These are phyloP conservation scores for Agapostemon virescens DNA, from an alignment of 2,888 invertebrate species.

Conservation along the genomic window DNA sequence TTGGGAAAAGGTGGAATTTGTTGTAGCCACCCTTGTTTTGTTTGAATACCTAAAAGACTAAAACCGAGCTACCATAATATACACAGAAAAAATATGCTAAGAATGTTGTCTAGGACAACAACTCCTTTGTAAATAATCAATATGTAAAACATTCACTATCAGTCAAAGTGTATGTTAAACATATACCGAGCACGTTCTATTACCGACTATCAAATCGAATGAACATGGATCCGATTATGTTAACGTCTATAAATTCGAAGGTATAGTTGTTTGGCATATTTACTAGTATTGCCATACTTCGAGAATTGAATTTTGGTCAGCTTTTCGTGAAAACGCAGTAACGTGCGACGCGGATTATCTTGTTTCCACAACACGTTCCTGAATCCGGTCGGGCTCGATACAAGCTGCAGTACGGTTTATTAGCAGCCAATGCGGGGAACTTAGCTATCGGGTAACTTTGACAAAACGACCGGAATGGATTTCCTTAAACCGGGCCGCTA, in stretches of 20 bases:
- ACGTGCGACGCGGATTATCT: background rate
- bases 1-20: too few relatives aligned
- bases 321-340: background rate
- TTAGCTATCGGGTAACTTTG: slow-evolving; percentile 8
- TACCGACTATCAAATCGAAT: too few relatives aligned
- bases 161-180: too few relatives aligned
- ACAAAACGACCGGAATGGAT: slow-evolving; percentile 16
- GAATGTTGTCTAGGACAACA: too few relatives aligned
- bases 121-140: too few relatives aligned
- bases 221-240: too few relatives aligned
- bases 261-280: background rate
- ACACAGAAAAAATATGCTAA: too few relatives aligned
- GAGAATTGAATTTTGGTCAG: background rate
- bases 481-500: slow-evolving; percentile 15
- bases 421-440: slow-evolving; percentile 15
- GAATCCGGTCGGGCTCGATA: background rate
- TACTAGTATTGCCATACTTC: background rate
- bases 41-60: too few relatives aligned
- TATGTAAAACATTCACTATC: too few relatives aligned
- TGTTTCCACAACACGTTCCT: background rate
- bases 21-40: too few relatives aligned
- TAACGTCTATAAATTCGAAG: background rate
- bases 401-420: slow-evolving; percentile 1
- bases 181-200: too few relatives aligned
- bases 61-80: too few relatives aligned